Conservation (phyloP, 53 echinoderm and acorn worm species). For the Mesocentrotus franciscanus region DNA sequence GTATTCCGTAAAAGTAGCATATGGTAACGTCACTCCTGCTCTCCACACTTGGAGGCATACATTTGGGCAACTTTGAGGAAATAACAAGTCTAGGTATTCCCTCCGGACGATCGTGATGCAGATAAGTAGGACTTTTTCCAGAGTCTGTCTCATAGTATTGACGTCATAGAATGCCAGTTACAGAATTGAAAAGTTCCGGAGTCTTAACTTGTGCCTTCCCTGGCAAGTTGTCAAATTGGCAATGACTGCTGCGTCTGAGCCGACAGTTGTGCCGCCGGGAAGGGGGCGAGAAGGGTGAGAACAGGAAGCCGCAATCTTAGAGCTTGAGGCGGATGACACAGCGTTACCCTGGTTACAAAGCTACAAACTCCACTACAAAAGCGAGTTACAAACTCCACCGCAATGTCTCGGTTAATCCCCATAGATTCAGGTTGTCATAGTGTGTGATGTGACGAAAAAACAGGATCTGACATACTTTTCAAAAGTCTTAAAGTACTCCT, state of each 20-base stretch:
- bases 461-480: constrained; percentile 16
- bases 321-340: constrained; percentile 62
- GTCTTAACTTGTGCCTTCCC: constrained; percentile 40
- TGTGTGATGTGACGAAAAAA: constrained; percentile 33
- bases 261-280: constrained; percentile 66
- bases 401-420: constrained; percentile 6
- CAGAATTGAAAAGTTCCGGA: constrained; percentile 61
- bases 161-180: constrained; percentile 54
- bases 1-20: constrained; percentile 43
- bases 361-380: constrained; percentile 52
- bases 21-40: constrained; percentile 47
- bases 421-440: constrained; percentile 56
- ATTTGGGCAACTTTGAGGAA: constrained; percentile 43
- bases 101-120: constrained; percentile 12
- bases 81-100: constrained; percentile 69
- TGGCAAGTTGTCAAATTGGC: constrained; percentile 63
- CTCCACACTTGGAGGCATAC: constrained; percentile 20
- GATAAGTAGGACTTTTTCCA: constrained; percentile 23
- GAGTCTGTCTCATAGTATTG: constrained; percentile 41
- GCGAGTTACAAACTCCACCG: constrained; percentile 9
- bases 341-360: constrained; percentile 59
- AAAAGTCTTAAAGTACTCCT: constrained; percentile 25
- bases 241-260: constrained; percentile 35
- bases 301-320: constrained; percentile 64
- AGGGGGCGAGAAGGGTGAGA: constrained; percentile 57